Evolutionary conservation across 2,888 invertebrate genomes (phyloP).

Genomic region (Caradrina kadenii): DNA sequence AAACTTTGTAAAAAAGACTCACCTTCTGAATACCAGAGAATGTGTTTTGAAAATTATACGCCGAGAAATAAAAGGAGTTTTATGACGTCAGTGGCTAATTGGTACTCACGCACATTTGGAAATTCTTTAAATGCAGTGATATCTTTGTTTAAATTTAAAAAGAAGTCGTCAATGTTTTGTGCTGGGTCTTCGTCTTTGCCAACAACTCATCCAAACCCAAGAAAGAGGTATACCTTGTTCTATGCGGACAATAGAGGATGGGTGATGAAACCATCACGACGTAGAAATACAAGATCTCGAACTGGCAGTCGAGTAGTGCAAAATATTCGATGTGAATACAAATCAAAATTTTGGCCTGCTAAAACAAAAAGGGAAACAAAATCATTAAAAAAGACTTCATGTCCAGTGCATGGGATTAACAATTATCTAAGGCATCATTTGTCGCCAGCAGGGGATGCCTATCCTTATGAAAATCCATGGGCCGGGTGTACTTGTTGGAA

Average conservation of each 20-base stretch:
- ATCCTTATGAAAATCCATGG: neutral
- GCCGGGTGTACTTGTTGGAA: neutral
- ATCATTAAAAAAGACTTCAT: neutral
- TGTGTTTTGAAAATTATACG: constrained; percentile 15
- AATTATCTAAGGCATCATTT: neutral
- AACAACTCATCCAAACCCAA: constrained; percentile 62
- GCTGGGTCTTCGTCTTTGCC: constrained; percentile 20
- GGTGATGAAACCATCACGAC: constrained; percentile 70
- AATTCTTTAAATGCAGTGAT: constrained; percentile 35
- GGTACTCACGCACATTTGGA: constrained; percentile 50
- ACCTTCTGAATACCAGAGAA: constrained; percentile 31
- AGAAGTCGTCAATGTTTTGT: constrained; percentile 16
- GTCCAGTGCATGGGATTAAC: neutral
- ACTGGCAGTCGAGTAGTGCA: constrained; percentile 32
- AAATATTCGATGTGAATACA: constrained; percentile 41
- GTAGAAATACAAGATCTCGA: constrained; percentile 16
- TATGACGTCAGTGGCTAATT: constrained; percentile 34
- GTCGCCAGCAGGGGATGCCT: constrained; percentile 22
- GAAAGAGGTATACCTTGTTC: constrained; percentile 67
- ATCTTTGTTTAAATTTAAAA: constrained; percentile 47
- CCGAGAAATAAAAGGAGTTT: constrained; percentile 31
- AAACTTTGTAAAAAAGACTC: constrained; percentile 23
- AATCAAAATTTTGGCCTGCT: constrained; percentile 10
- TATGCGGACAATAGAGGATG: constrained; percentile 70
- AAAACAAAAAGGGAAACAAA: neutral